A percentile compares a stretch with the other conserved stretches of the same genome.
Conservation (phyloP, 2,888 invertebrate genomes). For the Cryptocephalus moraei region DNA sequence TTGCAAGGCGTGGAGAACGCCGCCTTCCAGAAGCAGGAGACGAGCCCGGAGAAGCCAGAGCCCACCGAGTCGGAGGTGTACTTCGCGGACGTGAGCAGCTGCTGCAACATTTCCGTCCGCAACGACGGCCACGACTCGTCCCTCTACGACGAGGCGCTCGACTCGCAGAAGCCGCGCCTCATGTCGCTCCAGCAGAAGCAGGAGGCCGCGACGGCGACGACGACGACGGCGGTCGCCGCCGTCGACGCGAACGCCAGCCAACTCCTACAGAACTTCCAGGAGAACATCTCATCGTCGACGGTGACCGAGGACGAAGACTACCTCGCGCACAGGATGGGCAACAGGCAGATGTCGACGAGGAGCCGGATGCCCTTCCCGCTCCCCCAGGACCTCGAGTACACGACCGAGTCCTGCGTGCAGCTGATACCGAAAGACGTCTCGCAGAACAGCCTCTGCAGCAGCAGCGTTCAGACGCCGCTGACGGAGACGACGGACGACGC, state of each 20-base stretch:
- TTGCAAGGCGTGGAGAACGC: constrained; percentile 67
- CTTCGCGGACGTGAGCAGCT: constrained; percentile 78
- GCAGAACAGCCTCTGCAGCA: constrained; percentile 33
- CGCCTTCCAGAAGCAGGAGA: constrained; percentile 64
- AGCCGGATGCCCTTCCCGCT: constrained; percentile 48
- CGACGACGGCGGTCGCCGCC: too few relatives aligned
- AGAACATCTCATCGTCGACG: constrained; percentile 25
- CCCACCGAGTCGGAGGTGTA: constrained; percentile 74
- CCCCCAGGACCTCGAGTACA: constrained; percentile 32
- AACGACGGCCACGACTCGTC: constrained; percentile 48
- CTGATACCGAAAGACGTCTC: constrained; percentile 31
- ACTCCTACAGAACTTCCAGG: constrained; percentile 27
- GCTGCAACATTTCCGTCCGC: constrained; percentile 62
- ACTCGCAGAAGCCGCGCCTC: constrained; percentile 32
- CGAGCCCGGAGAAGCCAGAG: constrained; percentile 44
- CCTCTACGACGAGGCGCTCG: constrained; percentile 46
- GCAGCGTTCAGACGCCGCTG: constrained; percentile 35
- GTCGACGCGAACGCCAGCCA: constrained; percentile 21
- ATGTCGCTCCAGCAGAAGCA: constrained; percentile 38
- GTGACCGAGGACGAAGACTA: constrained; percentile 46
- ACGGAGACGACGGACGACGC: constrained; percentile 38
- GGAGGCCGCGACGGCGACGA: constrained; percentile 12
- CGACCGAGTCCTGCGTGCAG: constrained; percentile 24
- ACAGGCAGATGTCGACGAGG: constrained; percentile 48
- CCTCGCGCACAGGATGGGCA: constrained; percentile 44